Evolutionary conservation across 2,797 vertebrate genomes (phyloP).

Genomic region (Artibeus lituratus): DNA sequence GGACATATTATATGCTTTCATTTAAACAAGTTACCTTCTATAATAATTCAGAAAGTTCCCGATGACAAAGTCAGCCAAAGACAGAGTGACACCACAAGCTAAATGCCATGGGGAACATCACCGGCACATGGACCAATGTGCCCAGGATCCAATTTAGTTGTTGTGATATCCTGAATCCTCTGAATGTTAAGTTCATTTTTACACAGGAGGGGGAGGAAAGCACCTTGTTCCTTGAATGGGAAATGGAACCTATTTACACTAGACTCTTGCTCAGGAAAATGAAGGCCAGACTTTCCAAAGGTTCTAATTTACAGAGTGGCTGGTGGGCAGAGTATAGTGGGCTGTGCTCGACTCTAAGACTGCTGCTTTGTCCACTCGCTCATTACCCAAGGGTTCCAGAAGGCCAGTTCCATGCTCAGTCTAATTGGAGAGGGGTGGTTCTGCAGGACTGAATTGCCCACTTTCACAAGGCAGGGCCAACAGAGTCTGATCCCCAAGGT

Average conservation of each 20-base stretch:
- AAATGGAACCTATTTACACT: background rate
- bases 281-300: background rate
- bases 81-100: background rate
- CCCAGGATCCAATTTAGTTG: background rate
- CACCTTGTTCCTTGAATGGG: background rate
- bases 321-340: background rate
- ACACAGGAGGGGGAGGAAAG: background rate
- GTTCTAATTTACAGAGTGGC: background rate
- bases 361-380: background rate
- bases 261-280: background rate
- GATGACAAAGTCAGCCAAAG: constrained; percentile 16
- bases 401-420: background rate
- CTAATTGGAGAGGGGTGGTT: background rate
- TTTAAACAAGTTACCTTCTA: background rate
- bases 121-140: background rate
- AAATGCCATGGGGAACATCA: background rate
- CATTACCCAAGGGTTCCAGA: background rate
- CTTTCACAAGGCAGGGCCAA: background rate
- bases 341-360: background rate
- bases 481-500: fast-evolving
- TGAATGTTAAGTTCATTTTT: background rate
- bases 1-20: background rate
- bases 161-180: background rate
- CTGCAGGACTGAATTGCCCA: background rate
- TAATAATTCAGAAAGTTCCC: background rate